Evolutionary conservation across 2,113 vertebrate species (phyloP).

Genomic region (Typhlomys cinereus): DNA sequence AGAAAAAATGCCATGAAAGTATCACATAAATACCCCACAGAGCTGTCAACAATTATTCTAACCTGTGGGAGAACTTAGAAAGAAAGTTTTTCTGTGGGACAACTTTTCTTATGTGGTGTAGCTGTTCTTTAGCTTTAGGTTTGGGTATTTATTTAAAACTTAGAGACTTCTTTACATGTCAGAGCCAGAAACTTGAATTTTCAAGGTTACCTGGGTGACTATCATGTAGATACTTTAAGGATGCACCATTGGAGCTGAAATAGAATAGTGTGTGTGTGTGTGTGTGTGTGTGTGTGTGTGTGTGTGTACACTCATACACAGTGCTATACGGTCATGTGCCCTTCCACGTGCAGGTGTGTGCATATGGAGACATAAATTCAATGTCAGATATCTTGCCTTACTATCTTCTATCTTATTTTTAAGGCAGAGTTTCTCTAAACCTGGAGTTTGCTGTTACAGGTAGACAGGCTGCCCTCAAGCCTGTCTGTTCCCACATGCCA

Average conservation of each 20-base stretch:
- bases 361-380: not conserved
- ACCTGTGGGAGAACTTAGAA: not conserved
- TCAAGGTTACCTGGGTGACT: conserved; percentile 25
- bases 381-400: not conserved
- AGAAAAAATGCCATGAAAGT: conserved; percentile 37
- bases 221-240: conserved; percentile 18
- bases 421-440: not conserved
- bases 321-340: too few relatives aligned
- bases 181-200: not conserved
- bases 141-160: conserved; percentile 46
- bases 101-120: conserved; percentile 5
- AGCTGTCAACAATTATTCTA: conserved; percentile 25
- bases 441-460: too few relatives aligned
- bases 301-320: too few relatives aligned
- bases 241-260: conserved; percentile 25
- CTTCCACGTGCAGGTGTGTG: not conserved
- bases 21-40: conserved; percentile 28
- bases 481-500: not conserved
- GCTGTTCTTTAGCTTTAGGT: not conserved
- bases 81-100: conserved; percentile 1
- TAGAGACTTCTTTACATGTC: not conserved
- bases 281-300: too few relatives aligned
- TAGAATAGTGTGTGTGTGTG: not conserved
- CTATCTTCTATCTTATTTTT: not conserved
- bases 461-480: not conserved